phyloP scores from a whole-genome alignment of 2,888 invertebrate species.

The Napeogenes sylphis region DNA sequence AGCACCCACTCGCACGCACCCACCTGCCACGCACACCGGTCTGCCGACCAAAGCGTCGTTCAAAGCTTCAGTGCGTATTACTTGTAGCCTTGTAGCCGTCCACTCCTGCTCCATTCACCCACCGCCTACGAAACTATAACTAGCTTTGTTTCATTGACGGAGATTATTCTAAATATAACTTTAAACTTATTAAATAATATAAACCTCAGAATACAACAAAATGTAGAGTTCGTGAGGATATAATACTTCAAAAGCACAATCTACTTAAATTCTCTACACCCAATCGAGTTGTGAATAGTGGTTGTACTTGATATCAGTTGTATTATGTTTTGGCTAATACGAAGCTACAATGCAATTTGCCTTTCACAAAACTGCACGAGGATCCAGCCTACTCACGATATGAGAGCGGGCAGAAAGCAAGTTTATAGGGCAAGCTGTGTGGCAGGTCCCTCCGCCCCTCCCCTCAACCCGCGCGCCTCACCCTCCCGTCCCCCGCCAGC shows the following conservation, averaged over 20 bases:
- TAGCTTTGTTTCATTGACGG: not conserved
- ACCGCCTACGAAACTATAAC: slow-evolving; percentile 14
- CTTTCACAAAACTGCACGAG: slow-evolving; percentile 63
- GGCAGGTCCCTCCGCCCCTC: slow-evolving; percentile 39
- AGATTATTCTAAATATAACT: no score
- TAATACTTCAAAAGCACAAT: no score
- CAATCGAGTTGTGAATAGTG: not conserved
- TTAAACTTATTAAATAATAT: no score
- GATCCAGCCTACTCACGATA: slow-evolving; percentile 53
- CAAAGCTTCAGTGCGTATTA: slow-evolving; percentile 13
- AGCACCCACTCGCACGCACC: slow-evolving; percentile 9
- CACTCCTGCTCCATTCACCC: slow-evolving; percentile 11
- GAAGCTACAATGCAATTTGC: slow-evolving; percentile 43
- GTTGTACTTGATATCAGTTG: not conserved
- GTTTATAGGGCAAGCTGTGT: slow-evolving; percentile 62
- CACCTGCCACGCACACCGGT: not conserved
- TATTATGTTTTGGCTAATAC: not conserved
- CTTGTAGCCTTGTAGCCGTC: slow-evolving; percentile 2
- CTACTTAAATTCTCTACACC: no score
- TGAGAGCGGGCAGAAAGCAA: slow-evolving; percentile 59
- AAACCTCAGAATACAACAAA: no score
- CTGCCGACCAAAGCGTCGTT: slow-evolving; percentile 8
- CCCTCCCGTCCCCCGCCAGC: slow-evolving; percentile 21
- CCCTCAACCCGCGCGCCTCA: slow-evolving; percentile 32
- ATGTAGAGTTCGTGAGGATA: no score